Base-by-base conservation (phyloP, 2,888 invertebrate species). In the Microctonus brassicae region DNA sequence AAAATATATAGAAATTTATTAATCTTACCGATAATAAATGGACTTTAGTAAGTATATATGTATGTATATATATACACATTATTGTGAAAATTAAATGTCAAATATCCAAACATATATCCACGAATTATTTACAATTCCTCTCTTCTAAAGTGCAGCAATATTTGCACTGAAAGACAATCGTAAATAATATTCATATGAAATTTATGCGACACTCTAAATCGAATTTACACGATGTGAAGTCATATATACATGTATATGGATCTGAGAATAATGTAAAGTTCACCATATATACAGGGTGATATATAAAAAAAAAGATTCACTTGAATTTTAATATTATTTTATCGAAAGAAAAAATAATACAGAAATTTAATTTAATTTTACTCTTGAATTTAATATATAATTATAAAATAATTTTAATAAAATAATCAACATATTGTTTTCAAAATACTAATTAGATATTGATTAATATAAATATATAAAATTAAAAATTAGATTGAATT, bases 131-230 rank as follows among this genome's bases (percentile, higher is more conserved):
- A 26, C 26, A 11, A 26, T 57, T 57, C 26, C 29, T 29, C 29
- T 57, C 11, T 26, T 26, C 57, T 47, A 47, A 57, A 26, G 57
- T 57, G 29, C 29, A 26, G 13, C 24, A 13, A 47, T 57, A 57
- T 57, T 57, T 57, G 24, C 57, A 57, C 63, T 63, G 62, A 36
- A 62, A 69, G 68, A 74, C 75, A 73, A 74, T 60, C 72, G 75
- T 74, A 74, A 76, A 76, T 73, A 76, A 76, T 78, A 73, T 76
- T 72, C 60, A 36, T 42, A 34, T 65, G 42, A 66, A 73, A 77
- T 78, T 76, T 77, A 78, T 73, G 74, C 71, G 78, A 77, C 72
- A 73, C 75, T 75, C 74, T 73, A 76, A 76, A 76, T 76, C 74
- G 74, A 76, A 76, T 77, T 76, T 76, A 72, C 69, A 68, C 69